A percentile compares a stretch with the other conserved stretches of the same genome.
Evolutionary conservation across 2,888 invertebrate genomes (phyloP).

Genomic region (Andrena fulva): DNA sequence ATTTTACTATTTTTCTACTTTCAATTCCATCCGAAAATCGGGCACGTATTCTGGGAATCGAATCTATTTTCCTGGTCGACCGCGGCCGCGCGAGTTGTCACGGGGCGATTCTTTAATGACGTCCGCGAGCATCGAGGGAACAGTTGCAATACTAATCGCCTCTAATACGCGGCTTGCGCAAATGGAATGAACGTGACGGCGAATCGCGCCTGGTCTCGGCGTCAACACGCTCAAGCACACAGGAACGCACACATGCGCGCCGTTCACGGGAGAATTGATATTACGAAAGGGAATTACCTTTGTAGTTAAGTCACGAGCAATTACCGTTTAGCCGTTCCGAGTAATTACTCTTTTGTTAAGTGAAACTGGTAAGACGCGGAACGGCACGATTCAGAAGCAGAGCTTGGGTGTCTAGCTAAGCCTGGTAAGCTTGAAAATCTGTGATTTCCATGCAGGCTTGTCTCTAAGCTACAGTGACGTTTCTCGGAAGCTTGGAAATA

Average conservation of each 20-base stretch:
- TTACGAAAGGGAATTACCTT: conserved; percentile 57
- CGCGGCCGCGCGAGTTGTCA: conserved; percentile 31
- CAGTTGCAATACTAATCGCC: conserved; percentile 63
- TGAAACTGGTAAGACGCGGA: conserved; percentile 53
- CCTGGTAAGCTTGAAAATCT: conserved; percentile 23
- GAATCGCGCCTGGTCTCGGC: conserved; percentile 33
- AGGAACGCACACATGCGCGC: conserved; percentile 1
- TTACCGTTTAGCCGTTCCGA: conserved; percentile 53
- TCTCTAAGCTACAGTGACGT: neutral
- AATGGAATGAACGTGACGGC: conserved; percentile 50
- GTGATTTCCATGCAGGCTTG: conserved; percentile 31
- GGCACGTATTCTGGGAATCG: neutral
- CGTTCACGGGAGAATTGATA: conserved; percentile 61
- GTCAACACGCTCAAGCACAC: conserved; percentile 32
- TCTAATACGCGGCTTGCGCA: conserved; percentile 59
- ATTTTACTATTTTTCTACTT: neutral
- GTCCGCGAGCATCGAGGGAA: conserved; percentile 44
- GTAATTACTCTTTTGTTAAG: conserved; percentile 61
- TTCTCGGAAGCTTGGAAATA: conserved; percentile 30
- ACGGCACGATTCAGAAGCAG: conserved; percentile 47
- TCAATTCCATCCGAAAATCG: neutral
- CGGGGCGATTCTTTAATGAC: conserved; percentile 56
- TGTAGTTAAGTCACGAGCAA: conserved; percentile 60
- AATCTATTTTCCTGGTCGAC: neutral
- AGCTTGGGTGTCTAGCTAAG: conserved; percentile 12